These are phyloP conservation scores for Axea sp. DNA, from an alignment of 2,888 invertebrate genomes.

Conservation along the genomic window DNA sequence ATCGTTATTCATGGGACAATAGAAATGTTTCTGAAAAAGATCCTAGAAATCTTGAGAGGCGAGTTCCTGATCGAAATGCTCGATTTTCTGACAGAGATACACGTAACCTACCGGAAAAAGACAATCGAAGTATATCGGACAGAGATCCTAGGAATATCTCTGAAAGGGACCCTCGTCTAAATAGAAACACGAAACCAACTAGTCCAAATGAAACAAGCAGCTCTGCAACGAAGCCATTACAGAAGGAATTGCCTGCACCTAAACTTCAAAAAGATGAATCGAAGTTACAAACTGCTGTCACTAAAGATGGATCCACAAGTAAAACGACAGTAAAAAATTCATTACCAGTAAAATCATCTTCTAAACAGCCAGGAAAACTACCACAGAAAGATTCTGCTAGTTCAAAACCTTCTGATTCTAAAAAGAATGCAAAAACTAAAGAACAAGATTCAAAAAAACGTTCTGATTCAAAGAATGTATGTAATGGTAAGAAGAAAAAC, in stretches of 20 bases:
- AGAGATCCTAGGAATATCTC: conserved; percentile 47
- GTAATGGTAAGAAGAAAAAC: conserved; percentile 8
- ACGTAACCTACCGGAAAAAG: conserved; percentile 29
- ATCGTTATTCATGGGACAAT: conserved; percentile 33
- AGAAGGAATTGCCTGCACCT: not conserved
- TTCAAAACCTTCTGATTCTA: not conserved
- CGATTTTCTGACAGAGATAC: conserved; percentile 37
- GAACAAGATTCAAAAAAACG: conserved; percentile 1
- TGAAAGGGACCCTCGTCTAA: conserved; percentile 49
- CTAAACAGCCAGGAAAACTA: not conserved
- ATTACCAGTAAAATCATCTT: not conserved
- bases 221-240: not conserved
- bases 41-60: conserved; percentile 13
- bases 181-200: conserved; percentile 29
- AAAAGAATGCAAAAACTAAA: conserved; percentile 2
- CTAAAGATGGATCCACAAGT: not conserved
- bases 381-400: not conserved
- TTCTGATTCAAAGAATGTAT: conserved; percentile 5
- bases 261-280: conserved; percentile 2
- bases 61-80: conserved; percentile 33
- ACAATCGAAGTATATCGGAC: conserved; percentile 21
- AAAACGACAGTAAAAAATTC: not conserved
- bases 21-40: conserved; percentile 28
- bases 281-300: not conserved
- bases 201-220: conserved; percentile 25